phyloP scores from a whole-genome alignment of 2,113 vertebrate genomes.

The Albula goreensis region DNA sequence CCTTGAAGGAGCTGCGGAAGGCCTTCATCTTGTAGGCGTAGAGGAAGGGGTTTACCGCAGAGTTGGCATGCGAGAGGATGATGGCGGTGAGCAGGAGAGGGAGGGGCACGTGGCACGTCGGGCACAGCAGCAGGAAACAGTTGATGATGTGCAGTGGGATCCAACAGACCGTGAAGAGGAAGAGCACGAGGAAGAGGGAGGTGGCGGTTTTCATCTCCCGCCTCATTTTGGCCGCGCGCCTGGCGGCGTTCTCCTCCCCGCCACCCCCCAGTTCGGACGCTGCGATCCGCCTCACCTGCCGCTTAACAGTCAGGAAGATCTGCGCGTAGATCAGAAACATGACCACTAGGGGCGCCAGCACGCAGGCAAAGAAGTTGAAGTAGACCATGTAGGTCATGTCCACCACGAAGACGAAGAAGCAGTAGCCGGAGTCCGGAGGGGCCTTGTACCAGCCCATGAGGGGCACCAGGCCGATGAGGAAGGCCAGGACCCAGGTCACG shows the following conservation, averaged over 20 bases:
- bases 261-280: conserved; percentile 37
- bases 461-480: conserved; percentile 62
- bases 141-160: conserved; percentile 75
- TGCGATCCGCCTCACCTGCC: conserved; percentile 50
- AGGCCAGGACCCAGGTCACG: conserved; percentile 60
- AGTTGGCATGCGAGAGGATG: conserved; percentile 75
- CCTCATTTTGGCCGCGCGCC: conserved; percentile 30
- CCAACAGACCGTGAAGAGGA: conserved; percentile 71
- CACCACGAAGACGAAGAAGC: conserved; percentile 61
- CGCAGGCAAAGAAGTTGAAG: conserved; percentile 60
- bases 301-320: conserved; percentile 56
- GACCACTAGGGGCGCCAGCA: conserved; percentile 57
- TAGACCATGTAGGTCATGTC: conserved; percentile 71
- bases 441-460: conserved; percentile 69
- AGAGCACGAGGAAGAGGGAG: conserved; percentile 72
- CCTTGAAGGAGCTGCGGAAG: conserved; percentile 71
- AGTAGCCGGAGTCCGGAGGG: conserved; percentile 47
- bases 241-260: conserved; percentile 15
- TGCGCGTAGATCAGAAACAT: conserved; percentile 65
- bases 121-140: conserved; percentile 71
- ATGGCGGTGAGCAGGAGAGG: conserved; percentile 64
- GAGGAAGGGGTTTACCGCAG: conserved; percentile 71
- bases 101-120: conserved; percentile 57
- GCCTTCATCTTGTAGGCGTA: conserved; percentile 74
- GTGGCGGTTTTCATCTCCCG: conserved; percentile 64